These are phyloP conservation scores for Acropora yongei DNA, from an alignment of 64 coral and sea anemone species.

Conservation along the genomic window DNA sequence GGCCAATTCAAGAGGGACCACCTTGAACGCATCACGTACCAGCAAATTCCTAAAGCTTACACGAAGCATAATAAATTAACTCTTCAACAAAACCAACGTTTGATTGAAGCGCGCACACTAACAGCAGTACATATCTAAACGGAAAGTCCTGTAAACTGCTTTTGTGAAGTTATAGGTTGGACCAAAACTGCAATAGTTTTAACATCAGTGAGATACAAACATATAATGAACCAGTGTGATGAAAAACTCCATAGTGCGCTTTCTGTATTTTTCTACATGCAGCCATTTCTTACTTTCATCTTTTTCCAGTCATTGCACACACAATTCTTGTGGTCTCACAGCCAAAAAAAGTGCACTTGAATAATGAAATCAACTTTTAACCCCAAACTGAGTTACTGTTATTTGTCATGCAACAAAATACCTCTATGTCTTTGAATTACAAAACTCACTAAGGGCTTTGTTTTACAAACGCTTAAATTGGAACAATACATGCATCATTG, in stretches of 20 bases:
- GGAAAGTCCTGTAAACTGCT: neutral
- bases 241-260: neutral
- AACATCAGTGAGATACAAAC: neutral
- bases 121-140: neutral
- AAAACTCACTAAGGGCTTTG: neutral
- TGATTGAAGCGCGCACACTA: neutral
- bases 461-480: neutral
- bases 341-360: neutral
- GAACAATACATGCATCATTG: neutral
- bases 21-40: too few species aligned
- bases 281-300: neutral
- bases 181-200: neutral
- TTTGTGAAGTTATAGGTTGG: neutral
- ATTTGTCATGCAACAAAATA: neutral
- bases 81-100: neutral
- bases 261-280: neutral
- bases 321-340: neutral
- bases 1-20: too few species aligned
- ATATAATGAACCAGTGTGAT: neutral
- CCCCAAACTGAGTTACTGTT: neutral
- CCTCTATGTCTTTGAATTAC: neutral
- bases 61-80: too few species aligned
- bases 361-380: conserved; percentile 1
- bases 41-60: too few species aligned
- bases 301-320: neutral